Evolutionary conservation across 2,888 invertebrate genomes (phyloP).

Genomic region (Coleophora deauratella): DNA sequence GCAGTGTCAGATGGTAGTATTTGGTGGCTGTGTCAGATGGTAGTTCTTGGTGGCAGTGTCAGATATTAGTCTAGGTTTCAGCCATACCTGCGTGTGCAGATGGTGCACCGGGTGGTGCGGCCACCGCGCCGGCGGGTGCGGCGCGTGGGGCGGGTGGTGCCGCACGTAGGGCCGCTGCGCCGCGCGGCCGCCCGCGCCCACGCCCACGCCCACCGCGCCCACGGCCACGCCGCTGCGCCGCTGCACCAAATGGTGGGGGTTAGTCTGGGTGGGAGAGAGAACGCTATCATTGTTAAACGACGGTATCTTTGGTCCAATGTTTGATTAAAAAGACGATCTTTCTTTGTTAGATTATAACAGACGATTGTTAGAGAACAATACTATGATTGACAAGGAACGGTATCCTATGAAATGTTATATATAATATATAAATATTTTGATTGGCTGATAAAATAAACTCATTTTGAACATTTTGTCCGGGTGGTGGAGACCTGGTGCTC

Average conservation of each 20-base stretch:
- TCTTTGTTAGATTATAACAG: too few species aligned
- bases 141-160: conserved; percentile 78
- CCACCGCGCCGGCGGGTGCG: conserved; percentile 80
- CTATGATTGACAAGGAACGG: too few species aligned
- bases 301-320: conserved; percentile 9
- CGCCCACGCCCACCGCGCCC: conserved; percentile 27
- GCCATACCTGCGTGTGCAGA: conserved; percentile 77
- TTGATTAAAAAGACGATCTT: too few species aligned
- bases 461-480: too few species aligned
- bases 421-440: too few species aligned
- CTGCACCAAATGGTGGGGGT: conserved; percentile 15
- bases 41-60: too few species aligned
- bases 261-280: not conserved
- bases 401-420: too few species aligned
- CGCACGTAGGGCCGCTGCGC: conserved; percentile 59
- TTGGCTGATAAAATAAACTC: too few species aligned
- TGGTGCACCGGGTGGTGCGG: conserved; percentile 81
- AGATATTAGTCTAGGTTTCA: not conserved
- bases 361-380: too few species aligned
- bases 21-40: too few species aligned
- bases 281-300: not conserved
- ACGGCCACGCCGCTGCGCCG: conserved; percentile 37
- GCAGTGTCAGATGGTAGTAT: too few species aligned
- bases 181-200: conserved; percentile 33
- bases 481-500: too few species aligned